Base-by-base conservation (phyloP, 2,797 vertebrate genomes). In the Dryobates pubescens region DNA sequence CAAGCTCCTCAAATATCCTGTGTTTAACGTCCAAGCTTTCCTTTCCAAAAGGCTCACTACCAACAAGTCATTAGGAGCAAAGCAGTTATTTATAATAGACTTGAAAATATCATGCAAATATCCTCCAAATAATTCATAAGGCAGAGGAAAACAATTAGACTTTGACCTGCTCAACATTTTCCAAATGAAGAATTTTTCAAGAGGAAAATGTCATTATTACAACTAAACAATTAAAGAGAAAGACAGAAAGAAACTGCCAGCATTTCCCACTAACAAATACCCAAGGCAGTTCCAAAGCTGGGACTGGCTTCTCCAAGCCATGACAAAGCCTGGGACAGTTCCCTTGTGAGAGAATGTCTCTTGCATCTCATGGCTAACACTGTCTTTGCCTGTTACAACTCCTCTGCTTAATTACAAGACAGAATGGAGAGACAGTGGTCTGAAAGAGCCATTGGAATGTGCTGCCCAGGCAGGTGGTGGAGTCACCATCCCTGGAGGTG, bases 1-100 rank as follows among this genome's bases (percentile, higher is more conserved):
- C 72, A 83, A 94, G 43, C 38, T 88, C 38, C 49, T 88, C 63
- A 88, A 81, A 89, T 58, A 94, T 29, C 45, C 64, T n/a, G 32
- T 70, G 61, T 88, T 94, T 93, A 75, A 92, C 26, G 49, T 70
- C 71, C 88, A 82, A 70, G 77, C 69, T 84, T 75, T 81, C 32
- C 45, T 79, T 89, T 73, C 71, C 78, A 81, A 88, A 74, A 79
- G 49, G 30, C 36, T 92, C 7, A 1, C 27, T 62, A 86, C 54
- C 80, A 73, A 51, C 71, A 79, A 82, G 64, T 45, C 70, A 76
- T 91, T 70, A 79, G 15, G 84, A 93, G 64, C 0, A 0, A 68
- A 51, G 79, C 82, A 76, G 9, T 45, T 68, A 64, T 84, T 84
- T 88, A 68, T 73, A 91, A 65, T 20, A 62, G 51, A 14, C 72